Evolutionary conservation across 2,113 vertebrate genomes (phyloP).

Genomic region (Tupaia tana): DNA sequence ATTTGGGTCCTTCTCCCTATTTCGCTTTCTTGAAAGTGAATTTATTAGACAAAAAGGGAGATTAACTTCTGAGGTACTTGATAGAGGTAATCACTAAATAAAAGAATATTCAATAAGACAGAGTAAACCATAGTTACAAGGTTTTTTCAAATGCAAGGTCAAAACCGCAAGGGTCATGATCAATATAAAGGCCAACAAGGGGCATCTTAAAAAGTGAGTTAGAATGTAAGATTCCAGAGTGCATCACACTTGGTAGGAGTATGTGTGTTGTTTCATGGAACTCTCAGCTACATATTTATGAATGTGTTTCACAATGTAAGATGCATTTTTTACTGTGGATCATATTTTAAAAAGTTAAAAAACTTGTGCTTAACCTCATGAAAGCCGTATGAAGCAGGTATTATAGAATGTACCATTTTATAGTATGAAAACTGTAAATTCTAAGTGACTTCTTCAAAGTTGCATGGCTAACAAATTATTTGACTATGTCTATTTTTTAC

Average conservation of each 20-base stretch:
- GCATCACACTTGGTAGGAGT: neutral
- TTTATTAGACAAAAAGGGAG: neutral
- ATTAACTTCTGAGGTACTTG: neutral
- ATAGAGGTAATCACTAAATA: neutral
- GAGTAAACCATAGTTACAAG: neutral
- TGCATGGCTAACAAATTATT: conserved; percentile 18
- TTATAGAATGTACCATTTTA: neutral
- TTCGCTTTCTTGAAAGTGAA: conserved; percentile 10
- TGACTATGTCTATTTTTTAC: neutral
- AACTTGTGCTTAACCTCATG: neutral
- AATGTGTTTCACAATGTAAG: neutral
- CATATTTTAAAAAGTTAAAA: conserved; percentile 5
- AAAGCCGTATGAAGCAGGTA: neutral
- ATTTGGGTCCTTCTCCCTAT: neutral
- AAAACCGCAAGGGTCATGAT: neutral
- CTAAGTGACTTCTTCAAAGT: conserved; percentile 15
- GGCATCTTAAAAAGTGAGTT: neutral
- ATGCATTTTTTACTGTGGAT: neutral
- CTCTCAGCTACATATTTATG: neutral
- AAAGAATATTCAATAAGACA: neutral
- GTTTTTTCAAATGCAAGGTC: neutral
- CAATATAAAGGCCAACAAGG: neutral
- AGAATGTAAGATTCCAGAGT: conserved; percentile 35
- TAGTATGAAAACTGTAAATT: neutral
- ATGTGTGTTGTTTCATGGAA: neutral